Evolutionary conservation across 1,140 invertebrate genomes (phyloP).

Genomic region (Drosophila lacteicornis): DNA sequence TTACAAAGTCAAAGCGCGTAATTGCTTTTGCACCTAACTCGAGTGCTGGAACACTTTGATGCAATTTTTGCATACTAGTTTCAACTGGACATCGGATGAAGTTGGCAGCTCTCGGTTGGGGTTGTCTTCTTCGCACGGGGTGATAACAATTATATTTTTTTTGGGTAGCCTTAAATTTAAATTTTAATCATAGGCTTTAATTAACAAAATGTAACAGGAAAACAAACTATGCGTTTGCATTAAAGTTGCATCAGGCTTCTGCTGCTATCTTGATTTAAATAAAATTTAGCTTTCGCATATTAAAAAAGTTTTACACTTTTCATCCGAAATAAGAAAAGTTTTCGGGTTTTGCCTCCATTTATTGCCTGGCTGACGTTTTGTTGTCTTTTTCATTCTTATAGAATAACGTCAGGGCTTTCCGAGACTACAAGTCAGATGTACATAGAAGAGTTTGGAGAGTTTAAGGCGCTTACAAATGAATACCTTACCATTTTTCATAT

Average conservation of each 20-base stretch:
- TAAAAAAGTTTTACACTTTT: conserved; percentile 82
- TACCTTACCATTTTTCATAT: background rate
- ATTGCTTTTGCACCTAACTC: conserved; percentile 80
- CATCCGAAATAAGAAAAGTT: conserved; percentile 80
- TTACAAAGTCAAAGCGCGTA: conserved; percentile 82
- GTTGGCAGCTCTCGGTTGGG: background rate
- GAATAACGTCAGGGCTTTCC: conserved; percentile 1
- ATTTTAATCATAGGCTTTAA: conserved; percentile 36
- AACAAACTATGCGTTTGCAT: background rate
- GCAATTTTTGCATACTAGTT: conserved; percentile 43
- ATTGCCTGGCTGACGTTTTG: conserved; percentile 15
- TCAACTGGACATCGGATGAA: conserved; percentile 20
- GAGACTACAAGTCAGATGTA: background rate
- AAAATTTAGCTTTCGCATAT: conserved; percentile 80
- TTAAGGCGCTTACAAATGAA: background rate
- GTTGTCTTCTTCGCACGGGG: background rate
- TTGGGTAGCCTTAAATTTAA: conserved; percentile 45
- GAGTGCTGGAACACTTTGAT: conserved; percentile 66
- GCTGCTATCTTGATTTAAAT: conserved; percentile 76
- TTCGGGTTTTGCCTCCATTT: conserved; percentile 31
- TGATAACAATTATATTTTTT: background rate
- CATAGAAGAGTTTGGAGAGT: too few species aligned
- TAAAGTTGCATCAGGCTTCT: conserved; percentile 30
- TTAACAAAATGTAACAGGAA: conserved; percentile 1
- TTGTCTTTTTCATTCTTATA: conserved; percentile 31